Base-by-base conservation (phyloP, 2,113 vertebrate genomes). In the Plestiodon gilberti region DNA sequence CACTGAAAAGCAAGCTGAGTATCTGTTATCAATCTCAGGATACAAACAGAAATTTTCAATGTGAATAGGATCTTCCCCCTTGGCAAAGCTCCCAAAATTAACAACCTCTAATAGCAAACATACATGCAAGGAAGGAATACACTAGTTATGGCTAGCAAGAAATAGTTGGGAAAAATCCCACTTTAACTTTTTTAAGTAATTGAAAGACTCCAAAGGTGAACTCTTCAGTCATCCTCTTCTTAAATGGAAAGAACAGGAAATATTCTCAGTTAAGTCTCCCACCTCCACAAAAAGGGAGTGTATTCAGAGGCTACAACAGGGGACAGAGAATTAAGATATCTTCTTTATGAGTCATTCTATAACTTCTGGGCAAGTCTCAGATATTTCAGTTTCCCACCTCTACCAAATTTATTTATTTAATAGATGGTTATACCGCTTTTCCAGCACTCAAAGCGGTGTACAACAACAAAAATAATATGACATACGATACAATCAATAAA, bases 81-180 rank as follows among this genome's bases (percentile, higher is more conserved):
- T 94, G 92, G 93, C 93, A 85, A 62, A 40, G 1, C 25, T 94
- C 93, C 92, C 89, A 74, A 91, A 89, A 86, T 93, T 93, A 88
- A 91, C 81, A 90, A 78, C 83, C 89, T 14, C 65, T 33, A 87
- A 91, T 87, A 85, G 90, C 90, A 93, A 85, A 90, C 3, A 92
- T 38, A 75, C 69, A 81, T 78, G 35, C 1, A 9, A 78, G 74
- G 28, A 9, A 78, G 74, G 28, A 93, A 83, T 3, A 80, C 3
- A 17, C 64, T 91, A 61, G 35, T 77, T 84, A 83, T 20, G 78
- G 88, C 77, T 52, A 40, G 78, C 84, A 85, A 77, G 85, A 84
- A 75, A 82, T 4, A 22, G 77, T 65, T 76, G 38, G 78, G 89
- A 88, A 52, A 33, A 48, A 48, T 87, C 91, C 89, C 89, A 79